Evolutionary conservation across 2,888 invertebrate species (phyloP).

Genomic region (Diplazon laetatorius): DNA sequence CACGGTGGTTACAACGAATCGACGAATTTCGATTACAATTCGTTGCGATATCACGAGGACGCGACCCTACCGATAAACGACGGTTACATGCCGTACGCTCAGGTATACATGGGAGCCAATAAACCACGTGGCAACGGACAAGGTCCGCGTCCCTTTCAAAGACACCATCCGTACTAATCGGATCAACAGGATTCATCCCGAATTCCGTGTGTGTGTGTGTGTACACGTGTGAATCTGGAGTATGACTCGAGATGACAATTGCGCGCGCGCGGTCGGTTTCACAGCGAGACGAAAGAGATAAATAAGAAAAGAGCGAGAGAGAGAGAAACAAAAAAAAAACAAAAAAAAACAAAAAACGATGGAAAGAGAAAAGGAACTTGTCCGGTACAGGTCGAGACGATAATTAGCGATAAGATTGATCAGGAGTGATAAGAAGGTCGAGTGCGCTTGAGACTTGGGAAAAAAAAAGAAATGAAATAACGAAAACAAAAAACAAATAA

Average conservation of each 20-base stretch:
- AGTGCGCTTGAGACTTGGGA: too few relatives aligned
- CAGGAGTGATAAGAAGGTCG: too few relatives aligned
- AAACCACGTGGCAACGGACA: conserved; percentile 81
- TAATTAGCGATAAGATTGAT: conserved; percentile 10
- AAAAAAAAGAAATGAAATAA: background rate
- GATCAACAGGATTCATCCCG: conserved; percentile 60
- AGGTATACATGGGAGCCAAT: conserved; percentile 72
- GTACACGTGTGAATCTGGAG: conserved; percentile 61
- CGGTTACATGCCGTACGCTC: conserved; percentile 76
- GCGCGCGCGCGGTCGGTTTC: conserved; percentile 17
- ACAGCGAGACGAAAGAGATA: conserved; percentile 14
- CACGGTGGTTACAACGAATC: conserved; percentile 81
- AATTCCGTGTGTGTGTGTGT: conserved; percentile 65
- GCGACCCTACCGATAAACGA: conserved; percentile 77
- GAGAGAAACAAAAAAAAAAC: conserved; percentile 2
- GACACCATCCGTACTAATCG: conserved; percentile 81
- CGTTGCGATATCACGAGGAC: conserved; percentile 62
- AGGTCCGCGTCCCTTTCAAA: conserved; percentile 81
- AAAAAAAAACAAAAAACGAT: conserved; percentile 1
- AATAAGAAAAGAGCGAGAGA: conserved; percentile 3
- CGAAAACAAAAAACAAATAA: background rate
- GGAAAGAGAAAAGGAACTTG: conserved; percentile 61
- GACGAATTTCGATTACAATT: conserved; percentile 80
- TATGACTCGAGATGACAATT: conserved; percentile 46
- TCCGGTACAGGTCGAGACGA: conserved; percentile 1